Evolutionary conservation across 1,140 invertebrate species (phyloP).

Genomic region (Heterodera schachtii): DNA sequence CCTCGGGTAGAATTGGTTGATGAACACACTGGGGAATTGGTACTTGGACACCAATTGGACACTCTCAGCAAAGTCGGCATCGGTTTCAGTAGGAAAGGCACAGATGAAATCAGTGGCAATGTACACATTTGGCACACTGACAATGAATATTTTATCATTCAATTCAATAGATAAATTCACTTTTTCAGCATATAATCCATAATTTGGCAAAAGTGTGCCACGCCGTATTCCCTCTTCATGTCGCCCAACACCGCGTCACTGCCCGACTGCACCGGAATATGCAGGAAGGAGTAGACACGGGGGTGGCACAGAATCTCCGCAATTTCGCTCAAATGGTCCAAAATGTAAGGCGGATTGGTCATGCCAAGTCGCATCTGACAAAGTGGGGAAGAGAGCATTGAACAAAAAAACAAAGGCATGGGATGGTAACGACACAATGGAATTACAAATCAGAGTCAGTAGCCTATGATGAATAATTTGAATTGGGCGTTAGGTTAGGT

Average conservation of each 20-base stretch:
- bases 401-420: background rate
- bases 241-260: slow-evolving; percentile 88
- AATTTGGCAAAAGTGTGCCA: slow-evolving; percentile 84
- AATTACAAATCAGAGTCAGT: background rate
- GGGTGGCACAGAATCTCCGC: slow-evolving; percentile 84
- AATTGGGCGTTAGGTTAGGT: no score
- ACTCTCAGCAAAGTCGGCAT: slow-evolving; percentile 85
- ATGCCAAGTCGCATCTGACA: slow-evolving; percentile 69
- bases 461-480: background rate
- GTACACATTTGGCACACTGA: slow-evolving; percentile 81
- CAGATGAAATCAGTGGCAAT: slow-evolving; percentile 98
- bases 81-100: slow-evolving; percentile 94
- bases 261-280: slow-evolving; percentile 94
- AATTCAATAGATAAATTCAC: slow-evolving; percentile 65
- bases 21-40: slow-evolving; percentile 89
- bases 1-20: slow-evolving; percentile 89
- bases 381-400: background rate
- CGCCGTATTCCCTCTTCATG: slow-evolving; percentile 92
- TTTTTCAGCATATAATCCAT: slow-evolving; percentile 80
- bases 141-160: no score
- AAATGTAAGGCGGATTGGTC: slow-evolving; percentile 89
- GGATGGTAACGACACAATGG: no score
- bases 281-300: slow-evolving; percentile 88
- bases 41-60: slow-evolving; percentile 82
- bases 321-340: slow-evolving; percentile 89